phyloP scores from a whole-genome alignment of 2,797 vertebrate species.

The Thunnus albacares region DNA sequence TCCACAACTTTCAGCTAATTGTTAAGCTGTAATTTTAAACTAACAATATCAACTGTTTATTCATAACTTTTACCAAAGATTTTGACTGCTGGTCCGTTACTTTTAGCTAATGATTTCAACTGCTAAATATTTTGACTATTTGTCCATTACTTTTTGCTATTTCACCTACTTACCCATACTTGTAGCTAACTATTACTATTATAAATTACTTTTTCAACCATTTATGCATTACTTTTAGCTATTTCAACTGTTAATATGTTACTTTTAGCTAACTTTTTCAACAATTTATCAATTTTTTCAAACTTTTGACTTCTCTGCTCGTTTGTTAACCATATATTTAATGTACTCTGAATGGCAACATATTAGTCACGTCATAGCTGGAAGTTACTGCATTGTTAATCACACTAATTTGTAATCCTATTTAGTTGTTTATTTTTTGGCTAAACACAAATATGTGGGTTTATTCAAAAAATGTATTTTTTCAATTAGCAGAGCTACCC shows the following conservation, averaged over 20 bases:
- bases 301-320: too few relatives aligned
- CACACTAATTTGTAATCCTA: not conserved
- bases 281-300: too few relatives aligned
- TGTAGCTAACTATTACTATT: not conserved
- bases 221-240: not conserved
- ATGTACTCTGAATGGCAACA: not conserved
- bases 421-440: not conserved
- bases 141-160: too few relatives aligned
- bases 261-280: too few relatives aligned
- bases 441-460: not conserved
- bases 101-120: not conserved
- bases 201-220: not conserved
- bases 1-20: not conserved
- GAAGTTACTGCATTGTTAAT: not conserved
- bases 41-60: not conserved
- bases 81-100: rapidly evolving
- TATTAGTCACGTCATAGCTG: not conserved
- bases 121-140: not conserved
- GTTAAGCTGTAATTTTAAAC: not conserved
- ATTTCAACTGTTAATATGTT: too few relatives aligned
- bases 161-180: not conserved
- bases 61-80: not conserved
- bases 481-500: too few relatives aligned
- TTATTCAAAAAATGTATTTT: too few relatives aligned
- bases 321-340: too few relatives aligned